Conservation (phyloP, 1,140 invertebrate genomes). For the Teleogryllus occipitalis region DNA sequence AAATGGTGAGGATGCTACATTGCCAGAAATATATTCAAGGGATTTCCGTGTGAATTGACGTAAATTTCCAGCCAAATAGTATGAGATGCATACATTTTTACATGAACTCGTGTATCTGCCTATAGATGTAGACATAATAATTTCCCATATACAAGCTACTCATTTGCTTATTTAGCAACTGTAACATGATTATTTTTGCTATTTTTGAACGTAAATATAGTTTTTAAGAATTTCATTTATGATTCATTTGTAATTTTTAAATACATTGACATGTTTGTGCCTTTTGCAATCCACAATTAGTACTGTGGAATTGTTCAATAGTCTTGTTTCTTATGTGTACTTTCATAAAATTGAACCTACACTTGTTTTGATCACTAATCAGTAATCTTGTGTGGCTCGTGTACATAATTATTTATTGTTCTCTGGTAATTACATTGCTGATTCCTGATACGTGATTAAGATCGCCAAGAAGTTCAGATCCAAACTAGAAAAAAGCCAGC, state of each 20-base stretch:
- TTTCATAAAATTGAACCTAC: background rate
- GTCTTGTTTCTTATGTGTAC: background rate
- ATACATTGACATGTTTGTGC: background rate
- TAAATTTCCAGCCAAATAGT: too few relatives aligned
- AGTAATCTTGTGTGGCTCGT: background rate
- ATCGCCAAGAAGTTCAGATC: too few relatives aligned
- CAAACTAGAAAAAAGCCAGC: too few relatives aligned
- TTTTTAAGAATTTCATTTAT: background rate
- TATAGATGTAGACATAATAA: too few relatives aligned
- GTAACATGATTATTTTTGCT: background rate
- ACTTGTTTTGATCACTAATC: background rate
- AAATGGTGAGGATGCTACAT: too few relatives aligned
- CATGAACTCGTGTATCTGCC: too few relatives aligned
- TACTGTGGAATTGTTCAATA: background rate
- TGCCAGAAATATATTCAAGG: too few relatives aligned
- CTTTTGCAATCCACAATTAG: background rate
- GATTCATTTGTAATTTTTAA: background rate
- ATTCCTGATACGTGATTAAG: background rate
- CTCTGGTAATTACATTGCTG: background rate
- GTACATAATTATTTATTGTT: constrained; percentile 2
- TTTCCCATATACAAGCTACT: too few relatives aligned
- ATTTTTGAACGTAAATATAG: background rate
- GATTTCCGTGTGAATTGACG: too few relatives aligned
- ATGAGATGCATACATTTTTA: too few relatives aligned
- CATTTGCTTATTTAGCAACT: too few relatives aligned